Evolutionary conservation across 1,140 invertebrate species (phyloP), one percentile per base, ranked within the genome.

Genomic region (Elysia chlorotica): DNA sequence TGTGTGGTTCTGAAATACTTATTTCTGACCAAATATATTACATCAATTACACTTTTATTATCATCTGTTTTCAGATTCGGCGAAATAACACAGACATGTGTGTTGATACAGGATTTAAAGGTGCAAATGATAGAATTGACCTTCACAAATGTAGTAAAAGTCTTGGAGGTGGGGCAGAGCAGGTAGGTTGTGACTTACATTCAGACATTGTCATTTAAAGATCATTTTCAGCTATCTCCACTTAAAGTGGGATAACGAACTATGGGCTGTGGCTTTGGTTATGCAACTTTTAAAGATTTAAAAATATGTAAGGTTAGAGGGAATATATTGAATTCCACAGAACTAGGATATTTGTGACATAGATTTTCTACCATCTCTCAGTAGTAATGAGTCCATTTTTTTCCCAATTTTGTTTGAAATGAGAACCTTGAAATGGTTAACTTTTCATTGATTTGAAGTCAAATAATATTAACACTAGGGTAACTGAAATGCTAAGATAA

Each of bases 81-180:
- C 82, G 76, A 65, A 56, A 67, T 38, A 81, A 75, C 23, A 81
- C 75, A n/a, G 71, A 80, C 70, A 54, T 80, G 54, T 96, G 95
- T 85, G 86, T 96, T n/a, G 94, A 96, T 82, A 91, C 93, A 0
- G 89, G 91, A 72, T 91, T 91, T 78, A 90, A 90, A 69, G 89
- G 88, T 4, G 89, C 90, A 28, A 92, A 93, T 82, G 91, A 92
- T 66, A 86, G 89, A 31, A 89, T 96, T 76, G 90, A 90, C 1
- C 84, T 94, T 31, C 89, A 91, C 78, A 88, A 83, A 69, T 93
- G 92, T 78, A 80, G 85, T 41, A 91, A 89, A 76, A 92, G 90
- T 79, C 90, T 89, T 85, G 82, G 85, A 25, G 88, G 81, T 48
- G 87, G 88, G 30, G 91, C 89, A 41, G 87, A 89, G 83, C 84